Base-by-base conservation (phyloP, 1,140 invertebrate genomes). In the Uloborus diversus region DNA sequence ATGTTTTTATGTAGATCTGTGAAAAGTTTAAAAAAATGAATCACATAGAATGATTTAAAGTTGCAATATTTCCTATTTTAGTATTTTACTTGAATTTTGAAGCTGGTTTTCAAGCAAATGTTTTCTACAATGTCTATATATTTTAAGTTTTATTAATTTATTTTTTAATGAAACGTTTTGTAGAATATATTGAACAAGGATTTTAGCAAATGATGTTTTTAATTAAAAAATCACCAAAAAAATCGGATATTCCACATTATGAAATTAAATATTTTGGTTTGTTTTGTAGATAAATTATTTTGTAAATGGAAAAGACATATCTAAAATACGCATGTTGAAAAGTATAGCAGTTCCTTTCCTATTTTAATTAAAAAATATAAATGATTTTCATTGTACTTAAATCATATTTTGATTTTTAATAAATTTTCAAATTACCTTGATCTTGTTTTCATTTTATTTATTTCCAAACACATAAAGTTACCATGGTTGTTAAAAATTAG, bases 301-400 rank as follows among this genome's bases (percentile, higher is more conserved):
- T 68, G 51, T 68, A 49, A 49, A 27, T 25, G 20, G 28, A 35
- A 37, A 51, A 27, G n/a, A 51, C 37, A 51, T 35, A 51, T 51
- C 27, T 68, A 20, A 23, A 32, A 13, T 14, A 37, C 25, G 35
- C 14, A 27, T 68, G 20, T 35, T 51, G 13, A 28, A 27, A 68
- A 49, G 25, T 51, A 1, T 68, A 68, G 27, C 64, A 28, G 42
- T 49, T 68, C 42, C 42, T 49, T 51, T 25, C 51, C 9, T 68
- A 42, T 42, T 42, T 13, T 32, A 51, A 28, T 28, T 23, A 23
- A 14, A 59, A 27, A 27, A 25, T 28, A 28, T 28, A 14, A 20
- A 28, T 13, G 13, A n/a, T 30, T 30, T 51, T 68, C 64, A 68
- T 68, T 68, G 64, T 68, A 68, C 64, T 68, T 68, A 51, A 68